Percentiles rank a stretch among this genome's conserved stretches.
phyloP scores from a whole-genome alignment of 2,797 vertebrate genomes.

The Crenichthys baileyi region DNA sequence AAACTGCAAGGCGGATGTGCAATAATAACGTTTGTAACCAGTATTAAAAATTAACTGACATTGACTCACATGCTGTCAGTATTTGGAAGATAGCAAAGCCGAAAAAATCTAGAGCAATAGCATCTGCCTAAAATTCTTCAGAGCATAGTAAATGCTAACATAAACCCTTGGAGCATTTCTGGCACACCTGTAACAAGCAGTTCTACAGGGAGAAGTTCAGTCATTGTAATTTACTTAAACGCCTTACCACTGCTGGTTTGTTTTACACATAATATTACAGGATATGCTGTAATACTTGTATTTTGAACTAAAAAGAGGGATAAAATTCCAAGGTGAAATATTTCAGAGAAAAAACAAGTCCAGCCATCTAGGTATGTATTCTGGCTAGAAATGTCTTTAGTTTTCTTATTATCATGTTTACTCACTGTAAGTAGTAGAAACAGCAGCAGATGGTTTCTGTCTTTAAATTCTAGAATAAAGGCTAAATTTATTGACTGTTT shows the following conservation, averaged over 20 bases:
- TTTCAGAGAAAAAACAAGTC: neutral
- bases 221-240: neutral
- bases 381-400: neutral
- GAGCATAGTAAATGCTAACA: neutral
- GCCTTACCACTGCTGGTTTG: neutral
- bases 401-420: neutral
- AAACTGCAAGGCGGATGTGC: neutral
- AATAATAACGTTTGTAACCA: neutral
- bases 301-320: neutral
- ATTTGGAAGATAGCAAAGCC: neutral
- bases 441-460: constrained; percentile 17
- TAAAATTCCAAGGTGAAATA: neutral
- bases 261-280: neutral
- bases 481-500: constrained; percentile 29
- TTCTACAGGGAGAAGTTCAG: neutral
- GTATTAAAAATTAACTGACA: neutral
- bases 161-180: neutral
- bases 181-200: neutral
- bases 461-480: constrained; percentile 15
- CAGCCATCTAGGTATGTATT: neutral
- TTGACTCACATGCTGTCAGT: neutral
- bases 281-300: neutral
- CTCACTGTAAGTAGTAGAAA: neutral
- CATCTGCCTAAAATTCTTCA: neutral
- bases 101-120: neutral